phyloP scores from a whole-genome alignment of 2,113 vertebrate genomes.

The Labrus mixtus region DNA sequence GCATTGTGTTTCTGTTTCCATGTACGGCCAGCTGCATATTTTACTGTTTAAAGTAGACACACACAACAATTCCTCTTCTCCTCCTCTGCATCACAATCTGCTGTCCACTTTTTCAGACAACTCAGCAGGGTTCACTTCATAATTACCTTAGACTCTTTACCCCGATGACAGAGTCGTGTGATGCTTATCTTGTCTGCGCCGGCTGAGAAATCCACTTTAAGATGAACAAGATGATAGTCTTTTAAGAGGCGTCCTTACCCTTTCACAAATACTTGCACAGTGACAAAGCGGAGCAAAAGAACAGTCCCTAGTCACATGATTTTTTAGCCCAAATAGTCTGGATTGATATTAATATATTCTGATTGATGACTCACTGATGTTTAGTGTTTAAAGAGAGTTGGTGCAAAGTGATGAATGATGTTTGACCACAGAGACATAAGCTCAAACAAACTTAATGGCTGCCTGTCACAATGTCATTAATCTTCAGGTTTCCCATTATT shows the following conservation, averaged over 20 bases:
- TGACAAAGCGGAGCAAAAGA: slow-evolving; percentile 10
- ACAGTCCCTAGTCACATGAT: slow-evolving; percentile 12
- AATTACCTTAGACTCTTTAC: slow-evolving; percentile 45
- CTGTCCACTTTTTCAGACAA: slow-evolving; percentile 29
- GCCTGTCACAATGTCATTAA: slow-evolving; percentile 73
- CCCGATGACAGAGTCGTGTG: slow-evolving; percentile 6
- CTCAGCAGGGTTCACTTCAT: slow-evolving; percentile 47
- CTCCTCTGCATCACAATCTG: not conserved
- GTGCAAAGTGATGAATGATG: slow-evolving; percentile 59
- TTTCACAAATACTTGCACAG: slow-evolving; percentile 11
- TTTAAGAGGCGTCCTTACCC: slow-evolving; percentile 8
- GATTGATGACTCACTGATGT: slow-evolving; percentile 65
- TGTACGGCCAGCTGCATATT: not conserved
- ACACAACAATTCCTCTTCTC: slow-evolving; percentile 4
- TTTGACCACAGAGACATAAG: slow-evolving; percentile 59
- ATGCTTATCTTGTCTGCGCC: slow-evolving; percentile 40
- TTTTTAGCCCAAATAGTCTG: slow-evolving; percentile 31
- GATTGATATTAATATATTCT: slow-evolving; percentile 61
- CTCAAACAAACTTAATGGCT: slow-evolving; percentile 72
- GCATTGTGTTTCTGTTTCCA: not conserved
- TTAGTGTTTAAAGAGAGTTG: slow-evolving; percentile 32
- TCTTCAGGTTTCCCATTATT: slow-evolving; percentile 68
- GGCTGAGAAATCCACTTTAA: slow-evolving; percentile 39
- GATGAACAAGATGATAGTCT: slow-evolving; percentile 62
- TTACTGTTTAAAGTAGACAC: not conserved